Percentiles rank a stretch among this genome's conserved stretches.
These are phyloP conservation scores for Sphaerodactylus townsendi DNA, from an alignment of 2,113 vertebrate species.

Conservation along the genomic window DNA sequence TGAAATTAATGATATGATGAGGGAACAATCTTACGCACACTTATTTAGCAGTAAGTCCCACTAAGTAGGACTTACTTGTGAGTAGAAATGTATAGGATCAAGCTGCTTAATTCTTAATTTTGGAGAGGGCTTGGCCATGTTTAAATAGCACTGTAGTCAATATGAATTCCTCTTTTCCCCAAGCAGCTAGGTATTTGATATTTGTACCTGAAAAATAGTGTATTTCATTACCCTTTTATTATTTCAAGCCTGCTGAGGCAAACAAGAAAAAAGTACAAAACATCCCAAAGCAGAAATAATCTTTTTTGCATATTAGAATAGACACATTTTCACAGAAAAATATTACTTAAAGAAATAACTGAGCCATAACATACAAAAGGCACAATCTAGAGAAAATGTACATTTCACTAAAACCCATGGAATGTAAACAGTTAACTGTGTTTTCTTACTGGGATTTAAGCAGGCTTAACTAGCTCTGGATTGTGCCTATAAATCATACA, in stretches of 20 bases:
- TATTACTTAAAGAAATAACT: conserved; percentile 32
- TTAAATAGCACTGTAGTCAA: conserved; percentile 55
- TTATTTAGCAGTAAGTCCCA: neutral
- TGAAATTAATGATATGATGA: neutral
- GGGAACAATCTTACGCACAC: neutral
- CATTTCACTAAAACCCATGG: neutral
- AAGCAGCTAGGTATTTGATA: conserved; percentile 44
- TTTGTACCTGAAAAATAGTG: conserved; percentile 54
- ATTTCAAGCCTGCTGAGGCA: conserved; percentile 32
- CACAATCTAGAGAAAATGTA: conserved; percentile 4
- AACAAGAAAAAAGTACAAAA: conserved; percentile 15
- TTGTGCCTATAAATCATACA: conserved; percentile 5
- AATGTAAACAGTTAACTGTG: neutral
- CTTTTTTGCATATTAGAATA: conserved; percentile 47
- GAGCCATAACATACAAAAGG: conserved; percentile 21
- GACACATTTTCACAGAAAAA: conserved; percentile 49
- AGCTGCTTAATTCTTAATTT: neutral
- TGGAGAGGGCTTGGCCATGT: conserved; percentile 46
- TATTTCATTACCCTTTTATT: conserved; percentile 53
- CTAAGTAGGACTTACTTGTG: neutral
- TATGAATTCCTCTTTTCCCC: conserved; percentile 52
- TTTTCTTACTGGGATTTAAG: conserved; percentile 1
- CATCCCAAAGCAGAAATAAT: conserved; percentile 44
- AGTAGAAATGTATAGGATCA: neutral
- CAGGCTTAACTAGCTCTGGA: neutral